Evolutionary conservation across 2,113 vertebrate genomes (phyloP), one percentile per base, ranked within the genome.

Genomic region (Hemichromis elongatus): DNA sequence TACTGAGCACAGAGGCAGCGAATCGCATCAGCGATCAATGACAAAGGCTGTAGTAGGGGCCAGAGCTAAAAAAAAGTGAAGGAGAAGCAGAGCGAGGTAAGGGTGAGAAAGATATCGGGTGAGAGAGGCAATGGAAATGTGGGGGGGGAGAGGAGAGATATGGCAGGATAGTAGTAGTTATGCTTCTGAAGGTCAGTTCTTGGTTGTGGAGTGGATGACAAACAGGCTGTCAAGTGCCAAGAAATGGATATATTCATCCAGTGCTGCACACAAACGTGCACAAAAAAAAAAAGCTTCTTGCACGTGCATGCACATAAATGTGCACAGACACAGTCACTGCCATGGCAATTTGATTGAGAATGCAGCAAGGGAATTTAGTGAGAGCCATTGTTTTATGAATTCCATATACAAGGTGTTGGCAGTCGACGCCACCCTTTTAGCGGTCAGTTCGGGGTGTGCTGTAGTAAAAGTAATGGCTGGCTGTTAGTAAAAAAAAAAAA

Each of bases 11-110:
- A 96, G 97, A 98, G 96, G 97, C 98, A 99, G 97, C 98, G 97
- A 97, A 96, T 99, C 97, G 98, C 97, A 99, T 99, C 98, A 99
- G 96, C 96, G 97, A 99, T 99, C 98, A 99, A 99, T 99, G 98
- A 99, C 98, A 99, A 99, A 99, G 97, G 97, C 97, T 96, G 96
- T 94, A 90, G 94, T 88, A 52, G 57, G 81, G 70, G 78, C 14
- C 68, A 85, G 87, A 54, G 85, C 66, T n/a, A n/a, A n/a, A 68
- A 83, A 88, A 63, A 89, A 89, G 88, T 82, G 88, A 90, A 73
- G 83, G 86, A 91, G 86, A 88, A 87, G 82, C 30, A 33, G 79
- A 89, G 57, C 55, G 73, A 89, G 84, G 79, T 28, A 86, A 79
- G 61, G 80, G 42, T 55, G 84, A 75, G 86, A 79, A 81, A 84